Base-by-base conservation (phyloP, 2,113 vertebrate genomes). In the Caloenas nicobarica region DNA sequence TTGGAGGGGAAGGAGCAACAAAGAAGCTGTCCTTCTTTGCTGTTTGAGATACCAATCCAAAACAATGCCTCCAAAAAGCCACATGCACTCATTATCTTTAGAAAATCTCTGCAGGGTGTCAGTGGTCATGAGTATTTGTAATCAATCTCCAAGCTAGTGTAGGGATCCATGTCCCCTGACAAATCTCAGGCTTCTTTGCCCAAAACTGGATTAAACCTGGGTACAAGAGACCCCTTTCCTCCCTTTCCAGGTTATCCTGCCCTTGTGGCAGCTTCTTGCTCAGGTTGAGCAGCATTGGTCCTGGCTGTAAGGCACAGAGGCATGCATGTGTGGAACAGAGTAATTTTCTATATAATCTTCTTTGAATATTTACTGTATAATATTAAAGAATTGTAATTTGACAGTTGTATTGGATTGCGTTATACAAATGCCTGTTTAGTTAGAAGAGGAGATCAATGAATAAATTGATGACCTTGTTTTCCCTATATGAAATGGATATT, bases 391-490 rank as follows among this genome's bases (percentile, higher is more conserved):
- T 88, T 93, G 60, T 76, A 62, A 87, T 88, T 89, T 94, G 84
- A 70, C 34, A 68, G 10, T 24, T 54, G 11, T 61, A 73, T 81
- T 76, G 50, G 31, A 86, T 48, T 88, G 42, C 77, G 61, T 81
- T 91, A 66, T 71, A 95, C 40, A 95, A 94, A 84, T 90, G 22
- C 10, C 36, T 86, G 44, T 81, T 91, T 68, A 66, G 44, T 83
- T 66, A 91, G 78, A 72, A 69, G 18, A 40, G 11, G 40, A 79
- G 40, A 42, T 93, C 46, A 8, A 91, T 93, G 94, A 92, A 91
- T 81, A 91, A 93, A 94, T 81, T 58, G 21, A 94, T 94, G 14
- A 22, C 15, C 56, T 85, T 90, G 16, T 81, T 93, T 93, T 82
- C 46, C 70, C 36, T 54, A 15, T 33, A 53, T 44, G 29, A 44